phyloP scores from a whole-genome alignment of 2,888 invertebrate genomes.

The Flexamia atlantica region DNA sequence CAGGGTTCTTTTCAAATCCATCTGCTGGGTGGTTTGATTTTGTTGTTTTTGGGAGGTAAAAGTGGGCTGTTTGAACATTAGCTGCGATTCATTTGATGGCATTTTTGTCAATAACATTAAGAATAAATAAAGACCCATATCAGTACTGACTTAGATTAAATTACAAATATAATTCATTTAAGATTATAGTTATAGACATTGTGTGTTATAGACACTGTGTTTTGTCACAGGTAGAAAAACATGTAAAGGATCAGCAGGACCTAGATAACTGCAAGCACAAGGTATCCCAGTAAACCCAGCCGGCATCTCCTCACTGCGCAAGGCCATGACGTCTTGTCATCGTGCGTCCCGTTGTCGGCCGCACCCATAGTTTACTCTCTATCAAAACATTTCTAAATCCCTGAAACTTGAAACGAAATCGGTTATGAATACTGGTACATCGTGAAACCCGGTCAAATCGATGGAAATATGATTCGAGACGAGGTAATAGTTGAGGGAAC shows the following conservation, averaged over 20 bases:
- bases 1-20: too few relatives aligned
- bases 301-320: constrained; percentile 52
- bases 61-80: too few relatives aligned
- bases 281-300: constrained; percentile 49
- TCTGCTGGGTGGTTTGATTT: too few relatives aligned
- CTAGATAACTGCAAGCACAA: constrained; percentile 59
- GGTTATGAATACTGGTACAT: not conserved
- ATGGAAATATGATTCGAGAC: not conserved
- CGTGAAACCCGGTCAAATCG: not conserved
- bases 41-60: too few relatives aligned
- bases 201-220: too few relatives aligned
- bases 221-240: constrained; percentile 73
- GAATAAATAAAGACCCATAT: too few relatives aligned
- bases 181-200: too few relatives aligned
- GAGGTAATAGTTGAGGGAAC: not conserved
- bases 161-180: too few relatives aligned
- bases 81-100: too few relatives aligned
- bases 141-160: too few relatives aligned
- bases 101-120: too few relatives aligned
- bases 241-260: constrained; percentile 71
- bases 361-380: constrained; percentile 23
- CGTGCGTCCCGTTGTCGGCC: not conserved
- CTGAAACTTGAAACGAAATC: not conserved
- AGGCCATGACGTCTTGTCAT: constrained; percentile 62
- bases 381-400: constrained; percentile 26